Evolutionary conservation across 2,113 vertebrate species (phyloP), one percentile per base, ranked within the genome.

Genomic region (Ceyx margarethae): DNA sequence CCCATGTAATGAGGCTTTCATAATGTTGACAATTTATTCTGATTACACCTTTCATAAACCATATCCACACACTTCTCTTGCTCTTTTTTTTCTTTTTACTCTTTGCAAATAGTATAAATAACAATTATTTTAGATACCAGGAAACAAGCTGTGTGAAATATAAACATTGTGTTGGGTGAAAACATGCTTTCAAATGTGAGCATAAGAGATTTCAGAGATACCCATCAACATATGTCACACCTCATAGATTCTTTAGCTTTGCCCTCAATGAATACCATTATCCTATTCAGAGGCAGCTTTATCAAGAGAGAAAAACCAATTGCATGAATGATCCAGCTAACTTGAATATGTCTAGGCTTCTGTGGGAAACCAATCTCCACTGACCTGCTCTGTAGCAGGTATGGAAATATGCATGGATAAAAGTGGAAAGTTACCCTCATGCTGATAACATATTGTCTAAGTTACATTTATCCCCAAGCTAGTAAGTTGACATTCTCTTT

Each of bases 191-290:
- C 45, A 69, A 61, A 69, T 66, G 18, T 29, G 28, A 91, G 33
- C 54, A 57, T 3, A 53, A 40, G 23, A 67, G 20, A 72, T 73
- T 85, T 91, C 74, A 43, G 42, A 87, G 74, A 28, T 69, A 92
- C 62, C 62, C 79, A 66, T 92, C 74, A 87, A 82, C 35, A 69
- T 43, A 93, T 73, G 92, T 84, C 89, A 87, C 74, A 87, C 67
- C 67, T 93, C 91, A 93, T 21, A 71, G 84, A 89, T 87, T 71
- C 64, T 93, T 82, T 85, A 89, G 46, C 60, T 87, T 74, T 76
- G 31, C 56, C 67, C 78, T 87, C 78, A 57, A 6, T 74, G 75
- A 85, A 89, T 80, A 42, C 25, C 33, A 90, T 76, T 87, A 82
- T 81, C 2, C 2, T 53, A 82, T 76, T 89, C 71, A 85, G 54